A percentile compares a stretch with the other conserved stretches of the same genome.
Evolutionary conservation across 1,140 invertebrate genomes (phyloP).

Genomic region (Saxidomus purpurata): DNA sequence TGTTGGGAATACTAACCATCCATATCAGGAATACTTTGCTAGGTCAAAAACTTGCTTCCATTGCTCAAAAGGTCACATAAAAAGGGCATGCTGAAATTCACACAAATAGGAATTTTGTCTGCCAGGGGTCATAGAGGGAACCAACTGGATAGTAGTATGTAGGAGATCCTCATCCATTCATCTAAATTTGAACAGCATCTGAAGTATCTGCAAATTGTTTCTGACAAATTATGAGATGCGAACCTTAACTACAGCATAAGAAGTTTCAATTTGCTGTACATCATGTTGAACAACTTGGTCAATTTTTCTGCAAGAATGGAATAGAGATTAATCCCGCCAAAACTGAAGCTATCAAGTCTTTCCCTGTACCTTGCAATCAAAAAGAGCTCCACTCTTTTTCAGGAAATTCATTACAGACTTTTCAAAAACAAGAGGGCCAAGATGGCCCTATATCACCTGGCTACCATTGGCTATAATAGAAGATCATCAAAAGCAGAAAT

Average conservation of each 20-base stretch:
- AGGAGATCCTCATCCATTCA: conserved; percentile 31
- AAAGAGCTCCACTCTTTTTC: neutral
- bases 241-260: conserved; percentile 65
- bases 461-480: too few species aligned
- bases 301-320: conserved; percentile 65
- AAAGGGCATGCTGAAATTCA: neutral
- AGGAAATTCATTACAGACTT: neutral
- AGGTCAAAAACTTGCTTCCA: neutral
- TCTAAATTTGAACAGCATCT: conserved; percentile 66
- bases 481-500: too few species aligned
- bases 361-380: neutral
- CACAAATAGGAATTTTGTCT: conserved; percentile 13
- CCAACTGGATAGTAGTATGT: conserved; percentile 48
- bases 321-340: conserved; percentile 43
- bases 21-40: neutral
- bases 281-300: conserved; percentile 69
- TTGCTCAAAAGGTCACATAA: neutral
- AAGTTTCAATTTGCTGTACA: conserved; percentile 71
- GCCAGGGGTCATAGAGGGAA: conserved; percentile 18
- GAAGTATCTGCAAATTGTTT: conserved; percentile 64
- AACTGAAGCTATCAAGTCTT: conserved; percentile 16
- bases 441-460: too few species aligned
- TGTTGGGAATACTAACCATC: neutral
- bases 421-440: too few species aligned
- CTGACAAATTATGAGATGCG: conserved; percentile 55